A percentile compares a stretch with the other conserved stretches of the same genome.
These are phyloP conservation scores for Pocillopora verrucosa DNA, from an alignment of 64 coral and sea anemone genomes.

Conservation along the genomic window DNA sequence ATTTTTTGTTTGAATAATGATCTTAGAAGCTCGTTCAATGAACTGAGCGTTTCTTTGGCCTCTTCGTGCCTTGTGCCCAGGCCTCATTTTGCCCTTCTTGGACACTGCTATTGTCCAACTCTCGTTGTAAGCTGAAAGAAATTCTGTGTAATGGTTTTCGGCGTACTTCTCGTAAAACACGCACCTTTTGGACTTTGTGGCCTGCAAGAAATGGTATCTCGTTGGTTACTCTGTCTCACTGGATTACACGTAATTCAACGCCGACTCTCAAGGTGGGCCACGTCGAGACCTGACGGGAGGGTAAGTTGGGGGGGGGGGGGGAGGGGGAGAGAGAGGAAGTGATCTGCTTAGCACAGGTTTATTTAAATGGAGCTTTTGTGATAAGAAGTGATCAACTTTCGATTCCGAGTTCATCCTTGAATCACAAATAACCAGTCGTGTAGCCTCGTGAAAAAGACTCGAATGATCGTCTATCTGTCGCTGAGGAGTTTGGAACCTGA, in stretches of 20 bases:
- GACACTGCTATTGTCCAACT: constrained; percentile 79
- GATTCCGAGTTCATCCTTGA: too few relatives aligned
- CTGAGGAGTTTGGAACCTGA: too few relatives aligned
- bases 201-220: not conserved
- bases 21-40: constrained; percentile 81
- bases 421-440: too few relatives aligned
- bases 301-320: too few relatives aligned
- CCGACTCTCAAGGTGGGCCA: not conserved
- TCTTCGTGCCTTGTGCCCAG: constrained; percentile 68
- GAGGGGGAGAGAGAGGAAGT: too few relatives aligned
- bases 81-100: constrained; percentile 76
- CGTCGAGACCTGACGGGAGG: too few relatives aligned
- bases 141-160: constrained; percentile 76
- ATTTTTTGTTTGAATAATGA: constrained; percentile 83
- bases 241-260: not conserved
- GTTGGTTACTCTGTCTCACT: not conserved
- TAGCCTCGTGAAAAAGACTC: too few relatives aligned
- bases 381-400: too few relatives aligned
- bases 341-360: too few relatives aligned
- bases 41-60: constrained; percentile 87
- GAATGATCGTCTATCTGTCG: too few relatives aligned
- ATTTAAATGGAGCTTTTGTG: too few relatives aligned
- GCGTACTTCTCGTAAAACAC: constrained; percentile 92
- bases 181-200: constrained; percentile 66
- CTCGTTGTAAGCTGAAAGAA: constrained; percentile 72